Conservation (phyloP, 2,888 invertebrate species). For the Dryocosmus kuriphilus region DNA sequence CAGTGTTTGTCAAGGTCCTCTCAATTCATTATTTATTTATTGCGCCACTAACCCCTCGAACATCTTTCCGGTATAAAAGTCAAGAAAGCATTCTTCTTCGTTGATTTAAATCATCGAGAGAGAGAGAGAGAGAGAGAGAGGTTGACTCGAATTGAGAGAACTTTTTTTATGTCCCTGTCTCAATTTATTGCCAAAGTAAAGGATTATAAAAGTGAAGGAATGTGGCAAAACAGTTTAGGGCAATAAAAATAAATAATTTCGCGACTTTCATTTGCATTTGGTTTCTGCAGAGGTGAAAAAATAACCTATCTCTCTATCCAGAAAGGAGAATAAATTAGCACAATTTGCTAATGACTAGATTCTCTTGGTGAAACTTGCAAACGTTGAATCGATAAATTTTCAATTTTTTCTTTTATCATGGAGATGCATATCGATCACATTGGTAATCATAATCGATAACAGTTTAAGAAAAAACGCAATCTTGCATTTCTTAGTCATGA, state of each 20-base stretch:
- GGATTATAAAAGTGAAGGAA: conserved; percentile 25
- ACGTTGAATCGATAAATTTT: conserved; percentile 14
- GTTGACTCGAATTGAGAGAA: neutral
- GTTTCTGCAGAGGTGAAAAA: neutral
- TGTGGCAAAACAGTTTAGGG: neutral
- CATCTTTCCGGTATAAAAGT: conserved; percentile 27
- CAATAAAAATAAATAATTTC: conserved; percentile 5
- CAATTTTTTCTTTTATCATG: conserved; percentile 1
- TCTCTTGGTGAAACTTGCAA: neutral
- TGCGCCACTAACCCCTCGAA: conserved; percentile 6
- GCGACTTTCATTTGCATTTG: conserved; percentile 1
- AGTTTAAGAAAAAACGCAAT: neutral
- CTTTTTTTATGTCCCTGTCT: conserved; percentile 13
- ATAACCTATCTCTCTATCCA: neutral
- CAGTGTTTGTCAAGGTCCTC: conserved; percentile 21
- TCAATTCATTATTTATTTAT: conserved; percentile 36
- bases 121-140: conserved; percentile 9
- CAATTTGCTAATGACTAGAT: neutral
- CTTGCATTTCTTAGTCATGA: conserved; percentile 20
- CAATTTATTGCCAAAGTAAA: conserved; percentile 21
- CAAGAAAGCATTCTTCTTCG: neutral
- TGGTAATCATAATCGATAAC: conserved; percentile 16
- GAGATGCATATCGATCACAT: conserved; percentile 19
- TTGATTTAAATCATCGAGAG: neutral
- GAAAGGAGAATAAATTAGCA: neutral